Conservation (phyloP, 2,797 vertebrate genomes). For the Falco biarmicus region DNA sequence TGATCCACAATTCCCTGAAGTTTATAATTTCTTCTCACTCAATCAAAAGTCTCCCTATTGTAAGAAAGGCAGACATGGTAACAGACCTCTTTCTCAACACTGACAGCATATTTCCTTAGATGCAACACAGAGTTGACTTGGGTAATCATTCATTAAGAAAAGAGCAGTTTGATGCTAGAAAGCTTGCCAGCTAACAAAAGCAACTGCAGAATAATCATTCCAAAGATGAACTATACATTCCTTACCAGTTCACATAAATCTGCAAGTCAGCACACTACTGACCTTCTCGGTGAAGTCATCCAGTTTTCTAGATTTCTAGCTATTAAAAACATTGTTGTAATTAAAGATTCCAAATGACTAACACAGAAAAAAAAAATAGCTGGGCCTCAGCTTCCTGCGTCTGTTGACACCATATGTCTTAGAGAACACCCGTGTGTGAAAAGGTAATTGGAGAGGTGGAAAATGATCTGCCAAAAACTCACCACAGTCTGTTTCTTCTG, state of each 20-base stretch:
- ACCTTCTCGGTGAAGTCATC: background rate
- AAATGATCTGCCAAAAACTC: slow-evolving; percentile 40
- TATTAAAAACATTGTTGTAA: background rate
- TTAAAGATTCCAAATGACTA: background rate
- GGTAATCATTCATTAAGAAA: background rate
- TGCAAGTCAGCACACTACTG: background rate
- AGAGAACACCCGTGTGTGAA: background rate
- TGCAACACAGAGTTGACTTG: background rate
- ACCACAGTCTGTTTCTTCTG: slow-evolving; percentile 82
- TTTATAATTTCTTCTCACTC: background rate
- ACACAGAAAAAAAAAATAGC: background rate
- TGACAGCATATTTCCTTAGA: background rate
- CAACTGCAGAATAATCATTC: background rate
- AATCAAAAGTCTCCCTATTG: background rate
- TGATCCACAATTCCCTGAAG: background rate
- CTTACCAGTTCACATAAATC: background rate
- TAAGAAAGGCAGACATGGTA: background rate
- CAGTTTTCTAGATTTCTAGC: background rate
- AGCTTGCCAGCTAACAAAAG: background rate
- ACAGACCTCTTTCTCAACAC: background rate
- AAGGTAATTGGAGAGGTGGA: background rate
- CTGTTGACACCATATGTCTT: background rate
- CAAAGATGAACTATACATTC: background rate
- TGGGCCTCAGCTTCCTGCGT: background rate
- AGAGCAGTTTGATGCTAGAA: background rate